Base-by-base conservation (phyloP, 2,888 invertebrate species). In the Ophioninae sp. region DNA sequence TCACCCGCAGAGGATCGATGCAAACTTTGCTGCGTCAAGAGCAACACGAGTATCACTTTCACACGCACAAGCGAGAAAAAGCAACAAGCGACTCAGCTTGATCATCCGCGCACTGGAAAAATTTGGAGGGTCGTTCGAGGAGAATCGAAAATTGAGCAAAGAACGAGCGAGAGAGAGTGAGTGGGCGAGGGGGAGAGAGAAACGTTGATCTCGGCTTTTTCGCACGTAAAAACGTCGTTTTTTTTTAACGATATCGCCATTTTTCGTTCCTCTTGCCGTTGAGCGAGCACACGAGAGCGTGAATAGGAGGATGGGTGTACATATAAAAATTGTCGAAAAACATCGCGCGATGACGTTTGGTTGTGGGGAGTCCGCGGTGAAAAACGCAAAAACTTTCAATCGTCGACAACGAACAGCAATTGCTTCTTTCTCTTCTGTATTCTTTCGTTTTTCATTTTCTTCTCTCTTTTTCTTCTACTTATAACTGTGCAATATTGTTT, bases 401-500 rank as follows among this genome's bases (percentile, higher is more conserved):
- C 13, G 17, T 51, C 51, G 17, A 51, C 6, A 17, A 51, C 39
- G 30, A 80, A 65, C 65, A 41, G 22, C 41, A 65, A 67, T 51
- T 13, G 23, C 7, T 30, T 74, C 68, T 23, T 41, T 17, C 59
- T 72, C 39, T 13, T 23, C 59, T 44, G 59, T 41, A 20, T 44
- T 23, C 44, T 37, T 44, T 67, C n/a, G n/a, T 76, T 59, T 75
- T 59, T 75, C 77, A 68, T 65, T 78, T 30, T 72, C 22, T 37
- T 39, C 44, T 3, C 44, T 44, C 44, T 13, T 51, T 51, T 51
- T 51, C 17, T 51, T 6, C 17, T 10, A 20, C 3, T 61, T 64
- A 17, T 7, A 73, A 44, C 44, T 23, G 56, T 72, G 77, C 17
- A 51, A 73, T 74, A 30, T 81, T 72, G 79, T 79, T 80, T 65